Base-by-base conservation (phyloP, 1,140 invertebrate species). In the Scaptodrosophila lebanonensis region DNA sequence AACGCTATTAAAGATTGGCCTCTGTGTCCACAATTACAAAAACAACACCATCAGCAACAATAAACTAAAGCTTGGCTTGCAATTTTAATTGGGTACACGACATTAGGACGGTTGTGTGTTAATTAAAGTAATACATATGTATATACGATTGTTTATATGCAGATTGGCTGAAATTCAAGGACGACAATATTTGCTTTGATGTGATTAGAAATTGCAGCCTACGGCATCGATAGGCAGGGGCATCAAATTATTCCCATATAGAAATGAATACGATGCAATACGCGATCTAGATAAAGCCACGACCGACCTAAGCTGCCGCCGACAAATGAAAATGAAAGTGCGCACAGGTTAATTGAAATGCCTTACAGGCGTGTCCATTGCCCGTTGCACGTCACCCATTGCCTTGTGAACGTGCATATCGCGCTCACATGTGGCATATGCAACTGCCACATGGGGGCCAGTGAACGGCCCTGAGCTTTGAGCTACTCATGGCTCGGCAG, bases 281-380 rank as follows among this genome's bases (percentile, higher is more conserved):
- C 43, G 25, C 11, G 49, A 48, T 17, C 64, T 56, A 79, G 75
- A 77, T 79, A 79, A 73, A 73, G 16, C 18, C 20, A n/a, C 35
- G 42, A 35, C 39, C 38, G 12, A 3, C 29, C 13, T 44, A 20
- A 35, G 57, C 13, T 35, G 58, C 40, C 35, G 54, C 11, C 29
- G 40, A 40, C 64, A 58, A 75, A 75, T 61, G 76, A 82, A 82
- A 82, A 67, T 66, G 75, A 82, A 82, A 82, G 75, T 82, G 75
- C 76, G 62, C 66, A n/a, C 12, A 52, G 70, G 70, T 75, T 82
- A 82, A 82, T 82, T 82, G 75, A 82, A 82, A 83, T 82, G 64
- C 76, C 76, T 71, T 54, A 75, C 75, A 67, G 76, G 69, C 35
- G 63, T 51, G 72, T 63, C 53, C 9, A 3, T 8, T 3, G 32